Percentiles rank a stretch among this genome's conserved stretches.
Evolutionary conservation across 2,113 vertebrate species (phyloP).

Genomic region (Ondatra zibethicus): DNA sequence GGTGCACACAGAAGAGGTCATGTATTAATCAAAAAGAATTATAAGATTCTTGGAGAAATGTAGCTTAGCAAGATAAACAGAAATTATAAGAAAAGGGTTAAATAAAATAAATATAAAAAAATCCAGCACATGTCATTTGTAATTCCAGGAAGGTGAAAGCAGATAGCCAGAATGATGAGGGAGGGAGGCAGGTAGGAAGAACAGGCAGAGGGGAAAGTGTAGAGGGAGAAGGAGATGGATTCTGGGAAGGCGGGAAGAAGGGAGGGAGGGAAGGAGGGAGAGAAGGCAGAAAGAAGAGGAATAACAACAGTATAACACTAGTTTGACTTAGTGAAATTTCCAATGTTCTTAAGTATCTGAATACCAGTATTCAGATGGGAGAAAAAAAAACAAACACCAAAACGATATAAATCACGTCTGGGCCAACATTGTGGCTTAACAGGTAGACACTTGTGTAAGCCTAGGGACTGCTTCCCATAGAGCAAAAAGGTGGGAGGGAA

Average conservation of each 20-base stretch:
- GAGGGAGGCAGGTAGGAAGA: too few species aligned
- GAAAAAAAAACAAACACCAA: not conserved
- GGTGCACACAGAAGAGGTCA: not conserved
- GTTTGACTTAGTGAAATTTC: not conserved
- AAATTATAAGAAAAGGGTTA: not conserved
- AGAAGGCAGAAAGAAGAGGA: accelerated
- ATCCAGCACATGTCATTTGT: too few species aligned
- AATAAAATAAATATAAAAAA: not conserved
- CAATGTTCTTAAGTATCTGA: not conserved
- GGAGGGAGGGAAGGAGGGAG: too few species aligned
- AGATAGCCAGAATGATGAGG: not conserved
- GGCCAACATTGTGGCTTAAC: too few species aligned
- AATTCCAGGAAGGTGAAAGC: not conserved
- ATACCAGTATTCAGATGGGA: not conserved
- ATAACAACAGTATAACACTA: not conserved
- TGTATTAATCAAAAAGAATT: not conserved
- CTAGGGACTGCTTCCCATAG: not conserved
- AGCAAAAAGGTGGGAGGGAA: not conserved
- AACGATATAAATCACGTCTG: not conserved
- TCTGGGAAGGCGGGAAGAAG: not conserved
- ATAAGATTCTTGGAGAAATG: not conserved
- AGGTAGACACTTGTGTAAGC: not conserved
- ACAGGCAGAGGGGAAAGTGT: not conserved
- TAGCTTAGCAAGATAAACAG: not conserved
- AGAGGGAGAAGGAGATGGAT: not conserved